A percentile compares a stretch with the other conserved stretches of the same genome.
Conservation (phyloP, 2,888 invertebrate species). For the Apantesis nais region DNA sequence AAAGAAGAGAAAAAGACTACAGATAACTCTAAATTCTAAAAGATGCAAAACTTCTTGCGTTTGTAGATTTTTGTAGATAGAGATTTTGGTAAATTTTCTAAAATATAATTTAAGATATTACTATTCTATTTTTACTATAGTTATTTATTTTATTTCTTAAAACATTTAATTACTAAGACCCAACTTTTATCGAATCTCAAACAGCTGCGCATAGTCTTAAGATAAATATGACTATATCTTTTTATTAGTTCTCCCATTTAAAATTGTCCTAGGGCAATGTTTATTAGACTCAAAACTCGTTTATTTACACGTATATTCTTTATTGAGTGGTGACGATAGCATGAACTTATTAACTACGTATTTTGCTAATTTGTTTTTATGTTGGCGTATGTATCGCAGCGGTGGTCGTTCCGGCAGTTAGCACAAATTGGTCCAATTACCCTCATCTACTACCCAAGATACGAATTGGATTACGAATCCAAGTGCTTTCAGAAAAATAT, state of each 20-base stretch:
- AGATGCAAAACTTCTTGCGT: background rate
- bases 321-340: conserved; percentile 27
- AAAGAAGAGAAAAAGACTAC: background rate
- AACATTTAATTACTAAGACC: background rate
- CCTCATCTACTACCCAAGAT: conserved; percentile 58
- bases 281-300: conserved; percentile 12
- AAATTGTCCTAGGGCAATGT: background rate
- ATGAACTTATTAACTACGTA: conserved; percentile 31
- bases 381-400: conserved; percentile 47
- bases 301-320: conserved; percentile 32
- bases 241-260: background rate
- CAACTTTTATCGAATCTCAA: background rate
- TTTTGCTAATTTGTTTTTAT: conserved; percentile 48
- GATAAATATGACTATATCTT: background rate
- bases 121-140: background rate
- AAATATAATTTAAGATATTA: background rate
- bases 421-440: conserved; percentile 71
- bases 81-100: background rate
- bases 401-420: conserved; percentile 64
- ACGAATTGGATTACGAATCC: conserved; percentile 70
- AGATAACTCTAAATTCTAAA: no score
- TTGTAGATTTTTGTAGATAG: background rate
- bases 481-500: conserved; percentile 56
- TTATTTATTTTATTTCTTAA: background rate
- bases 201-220: background rate